These are phyloP conservation scores for Gymnothorax reevesii DNA, from an alignment of 2,797 vertebrate genomes.

Conservation along the genomic window DNA sequence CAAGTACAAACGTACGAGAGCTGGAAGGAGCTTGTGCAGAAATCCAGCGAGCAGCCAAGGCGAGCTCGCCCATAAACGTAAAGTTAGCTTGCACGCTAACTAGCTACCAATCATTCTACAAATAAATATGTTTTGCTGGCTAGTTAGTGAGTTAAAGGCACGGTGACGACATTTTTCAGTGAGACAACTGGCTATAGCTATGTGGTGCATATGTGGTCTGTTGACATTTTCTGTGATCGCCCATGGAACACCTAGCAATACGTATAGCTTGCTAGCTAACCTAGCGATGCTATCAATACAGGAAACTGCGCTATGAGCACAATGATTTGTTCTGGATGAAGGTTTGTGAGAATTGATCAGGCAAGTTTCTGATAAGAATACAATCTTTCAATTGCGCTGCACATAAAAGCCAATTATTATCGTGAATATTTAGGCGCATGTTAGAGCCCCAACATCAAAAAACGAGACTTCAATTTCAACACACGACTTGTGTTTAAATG, in stretches of 20 bases:
- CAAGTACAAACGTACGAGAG: constrained; percentile 13
- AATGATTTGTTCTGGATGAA: background rate
- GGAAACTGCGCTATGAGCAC: constrained; percentile 32
- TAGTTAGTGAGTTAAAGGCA: background rate
- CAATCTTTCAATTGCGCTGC: background rate
- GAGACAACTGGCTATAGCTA: background rate
- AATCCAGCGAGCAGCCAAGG: background rate
- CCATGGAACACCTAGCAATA: background rate
- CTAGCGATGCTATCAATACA: constrained; percentile 26
- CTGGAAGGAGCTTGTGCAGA: background rate
- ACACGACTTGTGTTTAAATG: constrained; percentile 37
- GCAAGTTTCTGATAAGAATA: background rate
- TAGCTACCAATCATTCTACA: background rate
- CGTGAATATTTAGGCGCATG: background rate
- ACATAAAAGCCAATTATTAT: background rate
- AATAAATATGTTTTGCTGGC: background rate
- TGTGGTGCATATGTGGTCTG: background rate
- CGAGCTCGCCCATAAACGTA: background rate
- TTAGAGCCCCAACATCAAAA: background rate
- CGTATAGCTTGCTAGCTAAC: constrained; percentile 8
- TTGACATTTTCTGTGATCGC: constrained; percentile 2
- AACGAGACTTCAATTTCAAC: constrained; percentile 9
- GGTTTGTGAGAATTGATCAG: background rate
- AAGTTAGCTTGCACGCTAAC: background rate
- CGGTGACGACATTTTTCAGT: background rate